Evolutionary conservation across 2,797 vertebrate genomes (phyloP).

Genomic region (Limnodromus scolopaceus): DNA sequence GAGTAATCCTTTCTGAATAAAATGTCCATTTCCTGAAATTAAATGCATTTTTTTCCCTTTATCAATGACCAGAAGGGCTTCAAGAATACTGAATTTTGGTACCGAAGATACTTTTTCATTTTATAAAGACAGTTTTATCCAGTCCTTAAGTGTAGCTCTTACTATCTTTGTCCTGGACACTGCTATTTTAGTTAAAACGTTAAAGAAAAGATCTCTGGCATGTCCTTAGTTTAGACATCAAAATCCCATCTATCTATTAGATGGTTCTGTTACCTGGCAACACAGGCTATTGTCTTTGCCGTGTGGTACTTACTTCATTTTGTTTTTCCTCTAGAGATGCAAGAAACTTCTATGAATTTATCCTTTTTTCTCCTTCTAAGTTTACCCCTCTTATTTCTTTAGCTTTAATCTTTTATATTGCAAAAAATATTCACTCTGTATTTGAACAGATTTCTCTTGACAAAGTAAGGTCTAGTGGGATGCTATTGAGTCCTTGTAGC

Average conservation of each 20-base stretch:
- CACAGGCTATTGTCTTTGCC: not conserved
- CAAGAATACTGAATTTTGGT: not conserved
- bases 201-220: not conserved
- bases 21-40: not conserved
- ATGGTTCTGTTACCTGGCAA: not conserved
- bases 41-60: not conserved
- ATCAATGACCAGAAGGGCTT: not conserved
- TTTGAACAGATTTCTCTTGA: not conserved
- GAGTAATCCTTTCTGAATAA: not conserved
- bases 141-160: not conserved
- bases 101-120: not conserved
- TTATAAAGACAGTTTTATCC: not conserved
- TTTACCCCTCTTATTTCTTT: not conserved
- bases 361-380: not conserved
- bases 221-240: not conserved
- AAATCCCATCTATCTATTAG: not conserved
- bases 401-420: not conserved
- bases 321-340: not conserved
- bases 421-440: not conserved
- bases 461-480: not conserved
- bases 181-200: not conserved
- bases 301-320: not conserved
- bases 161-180: not conserved
- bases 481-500: not conserved
- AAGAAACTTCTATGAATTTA: not conserved